A percentile compares a stretch with the other conserved stretches of the same genome.
Evolutionary conservation across 2,113 vertebrate genomes (phyloP).

Genomic region (Perca schrenkii): DNA sequence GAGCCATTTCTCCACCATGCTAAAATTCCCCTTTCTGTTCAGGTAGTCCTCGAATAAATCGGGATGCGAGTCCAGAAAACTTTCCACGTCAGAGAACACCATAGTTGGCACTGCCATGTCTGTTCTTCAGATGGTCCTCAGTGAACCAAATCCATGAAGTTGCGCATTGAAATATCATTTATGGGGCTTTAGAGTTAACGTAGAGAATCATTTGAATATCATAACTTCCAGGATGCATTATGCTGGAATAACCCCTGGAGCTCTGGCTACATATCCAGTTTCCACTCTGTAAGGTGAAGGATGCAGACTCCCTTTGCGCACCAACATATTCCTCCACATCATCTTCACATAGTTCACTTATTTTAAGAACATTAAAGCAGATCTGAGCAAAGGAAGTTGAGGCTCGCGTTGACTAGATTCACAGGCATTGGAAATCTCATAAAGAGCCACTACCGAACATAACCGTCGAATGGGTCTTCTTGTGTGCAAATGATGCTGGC

Average conservation of each 20-base stretch:
- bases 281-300: slow-evolving; percentile 47
- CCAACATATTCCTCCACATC: slow-evolving; percentile 44
- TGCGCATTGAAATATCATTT: slow-evolving; percentile 73
- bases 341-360: slow-evolving; percentile 30
- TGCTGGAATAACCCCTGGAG: slow-evolving; percentile 37
- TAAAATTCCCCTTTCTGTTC: slow-evolving; percentile 89
- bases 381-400: neutral
- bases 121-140: slow-evolving; percentile 66
- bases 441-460: slow-evolving; percentile 56
- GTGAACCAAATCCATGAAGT: slow-evolving; percentile 69
- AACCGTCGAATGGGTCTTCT: slow-evolving; percentile 57
- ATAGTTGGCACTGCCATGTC: slow-evolving; percentile 88
- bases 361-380: slow-evolving; percentile 9
- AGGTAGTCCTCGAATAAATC: slow-evolving; percentile 93
- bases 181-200: slow-evolving; percentile 60
- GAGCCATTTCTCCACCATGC: slow-evolving; percentile 95
- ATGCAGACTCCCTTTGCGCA: slow-evolving; percentile 72
- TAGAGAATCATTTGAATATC: slow-evolving; percentile 46
- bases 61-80: slow-evolving; percentile 95
- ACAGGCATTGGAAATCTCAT: slow-evolving; percentile 19
- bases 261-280: slow-evolving; percentile 47
- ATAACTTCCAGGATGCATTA: slow-evolving; percentile 63
- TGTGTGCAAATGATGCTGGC: slow-evolving; percentile 73
- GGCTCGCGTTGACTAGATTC: neutral
- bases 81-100: slow-evolving; percentile 95